Evolutionary conservation across 2,113 vertebrate species (phyloP).

Genomic region (Pheucticus melanocephalus): DNA sequence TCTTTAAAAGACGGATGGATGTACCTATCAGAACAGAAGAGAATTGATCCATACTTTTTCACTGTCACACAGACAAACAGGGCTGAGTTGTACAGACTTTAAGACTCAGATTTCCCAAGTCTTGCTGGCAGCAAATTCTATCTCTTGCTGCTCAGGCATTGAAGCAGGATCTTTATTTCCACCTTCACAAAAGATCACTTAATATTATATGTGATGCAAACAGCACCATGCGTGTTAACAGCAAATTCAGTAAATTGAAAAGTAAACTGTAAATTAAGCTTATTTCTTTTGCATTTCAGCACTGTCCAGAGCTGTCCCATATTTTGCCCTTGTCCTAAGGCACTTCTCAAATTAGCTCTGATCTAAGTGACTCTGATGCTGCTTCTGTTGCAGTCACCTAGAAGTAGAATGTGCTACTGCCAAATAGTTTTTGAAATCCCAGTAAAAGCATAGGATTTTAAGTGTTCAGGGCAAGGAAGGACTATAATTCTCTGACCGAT

Average conservation of each 20-base stretch:
- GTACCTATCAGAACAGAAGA: not conserved
- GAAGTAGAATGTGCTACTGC: not conserved
- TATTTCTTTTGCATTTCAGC: not conserved
- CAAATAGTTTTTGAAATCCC: not conserved
- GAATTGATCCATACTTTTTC: not conserved
- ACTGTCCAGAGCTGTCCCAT: not conserved
- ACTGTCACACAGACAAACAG: not conserved
- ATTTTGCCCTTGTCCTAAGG: not conserved
- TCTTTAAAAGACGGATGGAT: not conserved
- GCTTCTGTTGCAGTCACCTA: not conserved
- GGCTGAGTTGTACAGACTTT: not conserved
- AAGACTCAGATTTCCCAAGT: not conserved
- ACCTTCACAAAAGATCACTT: not conserved
- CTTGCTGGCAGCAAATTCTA: not conserved
- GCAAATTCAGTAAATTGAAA: not conserved
- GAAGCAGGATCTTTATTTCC: not conserved
- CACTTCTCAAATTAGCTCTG: conserved; percentile 28
- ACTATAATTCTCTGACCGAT: not conserved
- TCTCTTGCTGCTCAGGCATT: not conserved
- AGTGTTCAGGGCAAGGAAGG: not conserved
- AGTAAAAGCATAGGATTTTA: not conserved
- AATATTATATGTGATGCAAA: not conserved
- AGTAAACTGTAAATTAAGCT: not conserved
- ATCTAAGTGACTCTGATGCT: not conserved
- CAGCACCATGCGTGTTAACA: not conserved